These are phyloP conservation scores for Acronicta aceris DNA, from an alignment of 2,888 invertebrate species.

Conservation along the genomic window DNA sequence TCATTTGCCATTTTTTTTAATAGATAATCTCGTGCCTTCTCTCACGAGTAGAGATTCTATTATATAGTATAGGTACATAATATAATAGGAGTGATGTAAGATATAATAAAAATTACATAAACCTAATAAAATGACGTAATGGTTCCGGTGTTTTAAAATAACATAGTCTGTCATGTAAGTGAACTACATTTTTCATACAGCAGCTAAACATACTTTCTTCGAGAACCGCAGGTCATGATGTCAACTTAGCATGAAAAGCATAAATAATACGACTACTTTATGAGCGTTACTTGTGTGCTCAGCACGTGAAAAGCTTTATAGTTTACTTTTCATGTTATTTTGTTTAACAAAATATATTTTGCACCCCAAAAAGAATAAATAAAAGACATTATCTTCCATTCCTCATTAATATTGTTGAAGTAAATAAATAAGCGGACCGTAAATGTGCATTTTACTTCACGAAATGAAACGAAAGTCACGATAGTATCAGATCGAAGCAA, in stretches of 20 bases:
- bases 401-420: slow-evolving; percentile 15
- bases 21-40: no score
- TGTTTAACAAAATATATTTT: background rate
- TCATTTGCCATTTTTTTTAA: no score
- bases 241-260: slow-evolving; percentile 8
- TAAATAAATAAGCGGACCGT: slow-evolving; percentile 24
- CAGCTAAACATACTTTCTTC: slow-evolving; percentile 5
- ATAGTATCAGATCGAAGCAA: slow-evolving; percentile 69
- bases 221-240: slow-evolving; percentile 15
- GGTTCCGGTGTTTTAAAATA: no score
- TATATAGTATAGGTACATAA: no score
- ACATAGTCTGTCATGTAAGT: background rate
- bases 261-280: slow-evolving; percentile 10
- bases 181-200: slow-evolving; percentile 18
- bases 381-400: background rate
- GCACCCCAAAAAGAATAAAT: background rate
- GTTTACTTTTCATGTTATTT: background rate
- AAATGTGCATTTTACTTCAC: slow-evolving; percentile 29
- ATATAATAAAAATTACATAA: no score
- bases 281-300: background rate
- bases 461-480: slow-evolving; percentile 61
- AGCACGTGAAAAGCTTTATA: slow-evolving; percentile 1
- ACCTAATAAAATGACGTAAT: no score
- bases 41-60: no score
- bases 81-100: no score